Conservation (phyloP, 2,888 invertebrate species). For the Ganaspis brasiliensis region DNA sequence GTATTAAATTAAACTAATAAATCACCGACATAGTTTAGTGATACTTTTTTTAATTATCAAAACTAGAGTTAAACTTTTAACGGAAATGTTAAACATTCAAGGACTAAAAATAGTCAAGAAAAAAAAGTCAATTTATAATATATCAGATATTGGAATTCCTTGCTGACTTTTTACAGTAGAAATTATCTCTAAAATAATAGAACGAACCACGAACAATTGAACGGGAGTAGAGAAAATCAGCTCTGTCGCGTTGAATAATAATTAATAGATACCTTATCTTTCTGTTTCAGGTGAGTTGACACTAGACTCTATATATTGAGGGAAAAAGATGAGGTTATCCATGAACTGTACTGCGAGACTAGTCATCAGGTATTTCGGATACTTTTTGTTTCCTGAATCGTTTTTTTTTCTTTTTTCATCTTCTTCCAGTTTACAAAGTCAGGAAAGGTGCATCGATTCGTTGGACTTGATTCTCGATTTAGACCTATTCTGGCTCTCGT, state of each 20-base stretch:
- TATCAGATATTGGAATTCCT: no score
- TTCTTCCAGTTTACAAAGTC: background rate
- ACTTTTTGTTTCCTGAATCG: background rate
- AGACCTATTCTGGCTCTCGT: slow-evolving; percentile 59
- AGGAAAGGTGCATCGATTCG: background rate
- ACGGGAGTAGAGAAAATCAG: background rate
- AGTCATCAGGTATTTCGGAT: slow-evolving; percentile 29
- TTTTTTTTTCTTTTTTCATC: background rate
- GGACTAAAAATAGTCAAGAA: no score
- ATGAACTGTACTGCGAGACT: slow-evolving; percentile 29
- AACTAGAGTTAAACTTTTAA: no score
- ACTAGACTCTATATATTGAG: background rate
- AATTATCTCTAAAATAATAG: no score
- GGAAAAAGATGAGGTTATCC: slow-evolving; percentile 40
- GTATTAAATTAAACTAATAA: no score
- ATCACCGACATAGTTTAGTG: no score
- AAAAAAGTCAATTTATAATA: no score
- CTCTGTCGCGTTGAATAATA: slow-evolving; percentile 6
- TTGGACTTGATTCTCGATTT: slow-evolving; percentile 50
- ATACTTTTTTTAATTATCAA: no score
- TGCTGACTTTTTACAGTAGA: no score
- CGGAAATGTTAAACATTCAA: no score
- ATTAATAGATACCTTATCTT: slow-evolving; percentile 50
- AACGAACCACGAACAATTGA: background rate
- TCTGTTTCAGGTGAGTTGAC: slow-evolving; percentile 58